Evolutionary conservation across 2,888 invertebrate species (phyloP).

Genomic region (Melipona bicolor): DNA sequence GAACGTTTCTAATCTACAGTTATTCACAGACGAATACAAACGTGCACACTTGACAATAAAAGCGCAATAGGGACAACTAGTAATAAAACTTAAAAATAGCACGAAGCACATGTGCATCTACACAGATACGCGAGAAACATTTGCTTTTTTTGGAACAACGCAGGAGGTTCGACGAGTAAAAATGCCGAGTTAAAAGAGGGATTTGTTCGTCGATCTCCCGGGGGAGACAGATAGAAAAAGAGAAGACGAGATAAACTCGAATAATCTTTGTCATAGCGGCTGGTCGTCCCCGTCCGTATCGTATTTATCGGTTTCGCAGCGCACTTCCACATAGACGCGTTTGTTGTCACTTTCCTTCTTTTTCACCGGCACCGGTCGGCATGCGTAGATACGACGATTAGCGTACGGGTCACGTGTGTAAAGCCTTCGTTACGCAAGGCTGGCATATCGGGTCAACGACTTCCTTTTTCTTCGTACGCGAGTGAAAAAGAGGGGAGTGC

Average conservation of each 20-base stretch:
- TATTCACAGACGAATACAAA: too few relatives aligned
- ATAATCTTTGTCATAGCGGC: background rate
- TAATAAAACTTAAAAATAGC: too few relatives aligned
- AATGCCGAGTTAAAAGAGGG: background rate
- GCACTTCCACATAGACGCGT: background rate
- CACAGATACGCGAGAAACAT: background rate
- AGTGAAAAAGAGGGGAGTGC: background rate
- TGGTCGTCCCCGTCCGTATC: background rate
- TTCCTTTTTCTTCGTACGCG: slow-evolving; percentile 30
- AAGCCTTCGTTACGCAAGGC: slow-evolving; percentile 64
- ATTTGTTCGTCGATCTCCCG: background rate
- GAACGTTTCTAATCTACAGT: too few relatives aligned
- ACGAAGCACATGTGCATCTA: too few relatives aligned
- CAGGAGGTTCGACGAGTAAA: slow-evolving; percentile 23
- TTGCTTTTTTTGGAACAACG: slow-evolving; percentile 9
- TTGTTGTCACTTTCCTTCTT: background rate
- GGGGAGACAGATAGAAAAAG: background rate
- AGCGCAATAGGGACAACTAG: too few relatives aligned
- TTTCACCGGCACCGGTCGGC: background rate
- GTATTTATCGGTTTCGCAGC: background rate
- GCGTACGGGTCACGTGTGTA: slow-evolving; percentile 52
- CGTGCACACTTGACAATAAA: too few relatives aligned
- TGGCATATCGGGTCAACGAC: slow-evolving; percentile 60
- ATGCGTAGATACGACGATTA: slow-evolving; percentile 29
- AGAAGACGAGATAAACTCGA: background rate